Conservation (phyloP, 2,888 invertebrate species). For the Calliphora vomitoria region DNA sequence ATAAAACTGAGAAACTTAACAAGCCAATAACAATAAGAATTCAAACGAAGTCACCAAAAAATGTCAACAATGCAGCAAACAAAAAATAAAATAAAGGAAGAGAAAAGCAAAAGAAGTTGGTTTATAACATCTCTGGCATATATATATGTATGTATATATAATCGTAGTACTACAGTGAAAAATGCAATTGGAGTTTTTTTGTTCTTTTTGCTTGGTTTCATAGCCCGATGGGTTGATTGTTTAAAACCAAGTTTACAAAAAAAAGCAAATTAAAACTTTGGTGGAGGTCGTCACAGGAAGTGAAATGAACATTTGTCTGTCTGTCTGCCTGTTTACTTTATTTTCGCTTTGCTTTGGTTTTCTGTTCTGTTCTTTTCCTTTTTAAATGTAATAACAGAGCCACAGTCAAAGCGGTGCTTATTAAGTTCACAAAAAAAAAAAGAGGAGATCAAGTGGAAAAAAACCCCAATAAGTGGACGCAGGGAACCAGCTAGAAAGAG, state of each 20-base stretch:
- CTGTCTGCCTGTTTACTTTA: neutral
- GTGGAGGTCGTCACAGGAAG: constrained; percentile 75
- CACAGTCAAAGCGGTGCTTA: constrained; percentile 62
- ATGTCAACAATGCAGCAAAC: constrained; percentile 72
- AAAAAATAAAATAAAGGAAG: constrained; percentile 19
- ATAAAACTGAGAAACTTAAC: constrained; percentile 71
- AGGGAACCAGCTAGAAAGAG: constrained; percentile 8
- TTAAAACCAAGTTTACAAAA: constrained; percentile 66
- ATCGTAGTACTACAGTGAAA: constrained; percentile 34
- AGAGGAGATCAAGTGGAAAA: constrained; percentile 42
- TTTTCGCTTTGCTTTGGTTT: neutral
- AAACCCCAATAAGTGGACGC: constrained; percentile 21
- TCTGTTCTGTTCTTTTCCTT: constrained; percentile 14
- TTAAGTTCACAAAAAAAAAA: constrained; percentile 32
- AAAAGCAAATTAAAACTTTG: constrained; percentile 75
- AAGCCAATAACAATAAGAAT: constrained; percentile 74
- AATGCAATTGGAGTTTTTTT: constrained; percentile 54
- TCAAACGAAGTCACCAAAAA: constrained; percentile 74
- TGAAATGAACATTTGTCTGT: constrained; percentile 66
- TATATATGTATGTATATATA: neutral
- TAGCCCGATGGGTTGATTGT: constrained; percentile 33
- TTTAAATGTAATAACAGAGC: constrained; percentile 16
- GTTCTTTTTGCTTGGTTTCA: constrained; percentile 9
- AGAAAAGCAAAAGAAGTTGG: constrained; percentile 40
- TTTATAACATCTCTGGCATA: constrained; percentile 45